Base-by-base conservation (phyloP, 2,888 invertebrate species). In the Scotopteryx bipunctaria region DNA sequence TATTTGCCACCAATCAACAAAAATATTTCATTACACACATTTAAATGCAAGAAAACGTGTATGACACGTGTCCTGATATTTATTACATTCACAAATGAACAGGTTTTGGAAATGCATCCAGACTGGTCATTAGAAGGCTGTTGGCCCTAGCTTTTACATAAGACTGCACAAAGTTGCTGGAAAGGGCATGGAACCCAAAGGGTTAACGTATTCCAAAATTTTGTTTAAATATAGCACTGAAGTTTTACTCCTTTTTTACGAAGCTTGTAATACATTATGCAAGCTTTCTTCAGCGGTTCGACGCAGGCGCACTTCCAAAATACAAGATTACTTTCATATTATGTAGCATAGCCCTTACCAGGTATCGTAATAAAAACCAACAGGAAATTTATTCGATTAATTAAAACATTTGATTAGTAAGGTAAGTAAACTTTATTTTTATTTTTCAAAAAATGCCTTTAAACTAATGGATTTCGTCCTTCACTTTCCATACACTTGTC, bases 131-230 rank as follows among this genome's bases (percentile, higher is more conserved):
- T 49, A 37, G 37, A 40, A 62, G 59, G 62, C 52, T 36, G 25
- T 49, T 56, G 62, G 57, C 50, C 49, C 46, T 37, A 46, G 23
- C 47, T 44, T 48, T 47, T 48, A 43, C 31, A 44, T n/a, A 17
- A 35, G n/a, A 23, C 8, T 25, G 13, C 40, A 43, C 35, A 43
- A 43, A 8, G 4, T 25, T 16, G 19, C 31, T 8, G 16, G 25
- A 51, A 47, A 52, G 51, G 55, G 47, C 56, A 52, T 45, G 41
- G 50, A 48, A 48, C 56, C 35, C 5, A 37, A 50, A 43, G 46
- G 49, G 36, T 53, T 42, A 46, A 46, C 23, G 47, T 48, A 43
- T 47, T 44, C 47, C 27, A 4, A 51, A 41, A 11, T 37, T 31
- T 25, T 32, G 16, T 35, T 38, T 29, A 16, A 42, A 42, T 46